Evolutionary conservation across 1,140 invertebrate species (phyloP).

Genomic region (Caenorhabditis inopinata): DNA sequence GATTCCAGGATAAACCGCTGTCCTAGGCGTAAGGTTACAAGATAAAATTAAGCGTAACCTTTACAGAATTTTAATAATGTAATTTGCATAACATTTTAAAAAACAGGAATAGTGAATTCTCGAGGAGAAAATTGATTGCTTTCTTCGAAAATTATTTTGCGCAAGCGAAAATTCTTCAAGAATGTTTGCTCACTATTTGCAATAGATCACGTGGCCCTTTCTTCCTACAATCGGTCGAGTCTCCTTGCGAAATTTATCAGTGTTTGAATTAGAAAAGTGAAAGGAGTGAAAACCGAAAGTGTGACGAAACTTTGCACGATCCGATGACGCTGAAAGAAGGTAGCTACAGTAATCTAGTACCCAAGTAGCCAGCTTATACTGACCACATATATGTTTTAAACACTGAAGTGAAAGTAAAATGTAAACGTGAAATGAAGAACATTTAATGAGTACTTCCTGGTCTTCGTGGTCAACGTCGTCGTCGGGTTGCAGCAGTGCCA

Average conservation of each 20-base stretch:
- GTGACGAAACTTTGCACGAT: background rate
- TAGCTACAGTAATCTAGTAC: background rate
- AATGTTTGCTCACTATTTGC: slow-evolving; percentile 25
- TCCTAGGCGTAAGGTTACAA: too few species aligned
- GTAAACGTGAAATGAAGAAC: background rate
- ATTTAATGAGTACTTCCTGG: background rate
- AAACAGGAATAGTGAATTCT: too few species aligned
- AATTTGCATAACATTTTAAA: too few species aligned
- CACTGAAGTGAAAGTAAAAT: too few species aligned
- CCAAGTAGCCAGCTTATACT: background rate
- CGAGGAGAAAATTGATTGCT: too few species aligned
- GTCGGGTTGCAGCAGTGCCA: background rate
- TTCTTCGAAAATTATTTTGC: background rate
- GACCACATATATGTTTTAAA: background rate
- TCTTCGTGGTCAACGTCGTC: slow-evolving; percentile 13
- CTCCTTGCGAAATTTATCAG: slow-evolving; percentile 16
- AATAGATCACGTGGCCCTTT: slow-evolving; percentile 13
- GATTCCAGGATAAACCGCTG: too few species aligned
- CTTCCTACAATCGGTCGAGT: background rate
- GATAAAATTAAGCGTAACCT: too few species aligned
- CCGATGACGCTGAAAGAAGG: background rate
- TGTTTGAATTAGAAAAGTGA: background rate
- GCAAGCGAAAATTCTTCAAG: background rate
- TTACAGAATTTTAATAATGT: too few species aligned
- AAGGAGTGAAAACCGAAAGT: background rate